Conservation (phyloP, 1,140 invertebrate genomes). For the Trichomalopsis sarcophagae region DNA sequence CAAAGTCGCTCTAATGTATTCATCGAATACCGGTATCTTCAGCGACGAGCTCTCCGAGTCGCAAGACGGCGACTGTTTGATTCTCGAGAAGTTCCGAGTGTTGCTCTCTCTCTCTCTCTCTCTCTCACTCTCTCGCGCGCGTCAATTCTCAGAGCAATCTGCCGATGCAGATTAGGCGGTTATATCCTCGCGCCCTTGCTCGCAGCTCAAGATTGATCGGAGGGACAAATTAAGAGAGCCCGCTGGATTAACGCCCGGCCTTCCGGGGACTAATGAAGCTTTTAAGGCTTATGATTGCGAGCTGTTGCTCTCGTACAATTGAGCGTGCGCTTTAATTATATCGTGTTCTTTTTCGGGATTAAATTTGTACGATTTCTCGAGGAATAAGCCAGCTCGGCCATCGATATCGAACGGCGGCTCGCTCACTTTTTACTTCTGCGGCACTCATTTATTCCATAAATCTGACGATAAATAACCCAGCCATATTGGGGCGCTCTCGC, state of each 20-base stretch:
- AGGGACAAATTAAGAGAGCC: constrained; percentile 5
- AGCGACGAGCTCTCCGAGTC: neutral
- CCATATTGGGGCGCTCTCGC: constrained; percentile 66
- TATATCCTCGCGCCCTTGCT: neutral
- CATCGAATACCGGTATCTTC: constrained; percentile 59
- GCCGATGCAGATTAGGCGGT: constrained; percentile 68
- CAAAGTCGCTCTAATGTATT: constrained; percentile 68
- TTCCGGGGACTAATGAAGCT: constrained; percentile 27
- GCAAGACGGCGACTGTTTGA: constrained; percentile 16
- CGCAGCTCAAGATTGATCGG: constrained; percentile 22
- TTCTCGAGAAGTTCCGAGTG: neutral
- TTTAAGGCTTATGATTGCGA: constrained; percentile 17
- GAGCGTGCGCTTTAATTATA: too few species aligned
- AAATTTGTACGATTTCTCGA: too few species aligned
- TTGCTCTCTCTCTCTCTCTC: too few species aligned
- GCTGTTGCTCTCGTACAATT: neutral
- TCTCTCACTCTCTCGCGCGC: too few species aligned
- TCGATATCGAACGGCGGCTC: constrained; percentile 11
- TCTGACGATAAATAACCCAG: constrained; percentile 74
- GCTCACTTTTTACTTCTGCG: constrained; percentile 31
- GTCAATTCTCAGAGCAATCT: constrained; percentile 73
- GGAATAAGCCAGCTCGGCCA: neutral
- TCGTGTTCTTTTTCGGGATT: too few species aligned
- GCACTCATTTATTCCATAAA: constrained; percentile 75
- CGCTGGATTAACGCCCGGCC: constrained; percentile 16